These are phyloP conservation scores for Spermophilus dauricus DNA, from an alignment of 2,113 vertebrate species.

Conservation along the genomic window DNA sequence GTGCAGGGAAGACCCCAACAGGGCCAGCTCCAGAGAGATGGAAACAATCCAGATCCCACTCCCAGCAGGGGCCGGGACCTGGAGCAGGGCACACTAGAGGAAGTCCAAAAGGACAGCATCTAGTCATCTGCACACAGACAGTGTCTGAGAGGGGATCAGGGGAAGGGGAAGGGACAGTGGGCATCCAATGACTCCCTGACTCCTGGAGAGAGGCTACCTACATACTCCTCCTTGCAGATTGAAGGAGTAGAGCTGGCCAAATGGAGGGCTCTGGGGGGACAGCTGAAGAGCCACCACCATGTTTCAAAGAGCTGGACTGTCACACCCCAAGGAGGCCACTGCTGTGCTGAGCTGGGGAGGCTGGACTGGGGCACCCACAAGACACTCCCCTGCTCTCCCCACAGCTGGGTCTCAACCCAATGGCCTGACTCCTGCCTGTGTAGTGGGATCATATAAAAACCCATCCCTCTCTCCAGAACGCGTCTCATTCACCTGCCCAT, in stretches of 20 bases:
- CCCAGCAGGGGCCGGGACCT: too few relatives aligned
- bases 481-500: fast-evolving
- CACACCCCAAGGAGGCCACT: not conserved
- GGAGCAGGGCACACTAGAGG: not conserved
- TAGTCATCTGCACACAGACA: too few relatives aligned
- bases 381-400: too few relatives aligned
- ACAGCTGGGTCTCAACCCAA: too few relatives aligned
- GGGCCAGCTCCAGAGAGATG: too few relatives aligned
- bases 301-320: not conserved
- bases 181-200: too few relatives aligned
- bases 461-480: not conserved
- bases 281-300: not conserved
- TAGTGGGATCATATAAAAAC: not conserved
- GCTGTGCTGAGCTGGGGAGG: not conserved
- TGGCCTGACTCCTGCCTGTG: too few relatives aligned
- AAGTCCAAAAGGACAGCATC: not conserved
- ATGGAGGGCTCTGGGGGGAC: not conserved
- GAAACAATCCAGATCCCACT: too few relatives aligned
- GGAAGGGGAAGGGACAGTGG: not conserved
- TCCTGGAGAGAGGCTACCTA: not conserved
- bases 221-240: not conserved
- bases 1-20: not conserved
- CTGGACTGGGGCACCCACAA: not conserved
- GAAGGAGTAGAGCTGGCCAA: not conserved
- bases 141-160: not conserved